Base-by-base conservation (phyloP, 2,888 invertebrate genomes). In the Clepsis dumicolana region DNA sequence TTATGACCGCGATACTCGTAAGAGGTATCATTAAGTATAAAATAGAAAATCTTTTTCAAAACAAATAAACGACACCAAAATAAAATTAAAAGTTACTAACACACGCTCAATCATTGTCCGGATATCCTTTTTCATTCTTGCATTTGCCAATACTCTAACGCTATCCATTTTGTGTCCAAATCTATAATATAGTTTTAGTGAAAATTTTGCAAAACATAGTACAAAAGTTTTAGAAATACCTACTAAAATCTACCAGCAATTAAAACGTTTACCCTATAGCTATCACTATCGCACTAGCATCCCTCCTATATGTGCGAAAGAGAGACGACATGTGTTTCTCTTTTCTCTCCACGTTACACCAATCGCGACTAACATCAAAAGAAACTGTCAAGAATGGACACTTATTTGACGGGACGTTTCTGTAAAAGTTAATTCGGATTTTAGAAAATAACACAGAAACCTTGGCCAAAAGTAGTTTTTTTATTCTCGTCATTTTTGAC, bases 141-240 rank as follows among this genome's bases (percentile, higher is more conserved):
- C 85, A 77, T 80, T 81, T 80, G 80, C 84, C 86, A 85, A 83
- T 81, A 80, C 78, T 76, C 82, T 79, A 75, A 79, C 75, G 71
- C 89, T 90, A 90, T 82, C 76, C 77, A 76, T 89, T 44, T 88
- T 81, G 93, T 93, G 93, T 90, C 87, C 91, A 88, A 89, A 85
- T 88, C 91, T 91, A 91, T 89, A 85, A 80, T 84, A 80, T 75
- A 76, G 73, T 83, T 88, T 89, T 88, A 91, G 93, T 93, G 93
- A 93, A 93, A 92, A 92, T 92, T 93, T 93, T 84, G 93, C 93
- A 93, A 93, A 93, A 93, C 93, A 93, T 92, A 93, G 93, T 93
- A 93, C 87, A 93, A 93, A 93, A 93, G 85, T 91, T 93, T 91
- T 91, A 92, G 91, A 91, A 92, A 93, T 92, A 90, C 81, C 90